Base-by-base conservation (phyloP, 2,113 vertebrate species). In the Panthera leo region DNA sequence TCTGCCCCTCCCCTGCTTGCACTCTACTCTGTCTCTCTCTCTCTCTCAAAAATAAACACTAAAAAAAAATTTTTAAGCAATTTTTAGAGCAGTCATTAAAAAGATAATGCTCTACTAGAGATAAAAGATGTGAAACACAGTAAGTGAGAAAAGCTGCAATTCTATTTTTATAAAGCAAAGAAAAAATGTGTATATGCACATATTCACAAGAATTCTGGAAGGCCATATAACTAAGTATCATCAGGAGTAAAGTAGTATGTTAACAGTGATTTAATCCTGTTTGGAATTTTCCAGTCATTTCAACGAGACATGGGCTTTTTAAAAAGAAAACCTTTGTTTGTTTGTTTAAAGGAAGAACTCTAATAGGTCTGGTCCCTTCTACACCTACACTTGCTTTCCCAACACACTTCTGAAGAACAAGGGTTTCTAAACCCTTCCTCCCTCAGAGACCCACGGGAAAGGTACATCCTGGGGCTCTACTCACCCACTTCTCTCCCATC, bases 201-300 rank as follows among this genome's bases (percentile, higher is more conserved):
- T n/a, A 65, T 5, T 45, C 51, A 92, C 2, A 85, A 48, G 34
- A 92, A 94, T 51, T 76, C 51, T 82, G 67, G 55, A 88, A 53
- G 42, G 34, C 86, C 16, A 94, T 12, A 25, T 29, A 90, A 48
- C 65, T 23, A 68, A 92, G 5, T 65, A 83, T 55, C 55, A 87
- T 21, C n/a, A 63, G 31, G 42, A 91, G 55, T 76, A 78, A 65
- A 67, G 36, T 23, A 76, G 34, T 58, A 45, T 76, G 70, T 80
- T 85, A 76, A 94, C 5, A 89, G 53, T 51, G 27, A 89, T 78
- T 93, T 85, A 75, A 85, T 65, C 91, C 83, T 96, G 71, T 79
- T 85, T 85, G 19, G 65, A 85, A 55, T 91, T 94, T 31, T 85
- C 71, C 6, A 45, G 27, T 78, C 42, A 53, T 79, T 94, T 91